Evolutionary conservation across 2,888 invertebrate species (phyloP), one percentile per base, ranked within the genome.

Genomic region (Laothoe populi): DNA sequence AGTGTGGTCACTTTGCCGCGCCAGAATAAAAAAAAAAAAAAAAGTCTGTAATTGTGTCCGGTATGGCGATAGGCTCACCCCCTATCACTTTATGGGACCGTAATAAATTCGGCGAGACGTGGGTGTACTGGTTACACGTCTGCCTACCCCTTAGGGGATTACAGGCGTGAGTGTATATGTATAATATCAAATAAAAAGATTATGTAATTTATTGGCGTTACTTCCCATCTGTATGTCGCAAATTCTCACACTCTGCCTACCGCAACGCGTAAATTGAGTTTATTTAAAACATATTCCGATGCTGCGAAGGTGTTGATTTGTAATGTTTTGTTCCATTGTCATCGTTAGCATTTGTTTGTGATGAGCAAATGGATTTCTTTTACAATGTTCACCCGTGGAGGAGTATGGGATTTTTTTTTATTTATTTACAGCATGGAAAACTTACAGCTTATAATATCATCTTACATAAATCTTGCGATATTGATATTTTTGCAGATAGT

Each of bases 221-320:
- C 35, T 53, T 35, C 11, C 1, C 4, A 42, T 4, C 59, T 24
- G 64, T 64, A 35, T 64, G 62, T 26, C 35, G 0, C n/a, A 35
- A 10, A n/a, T 44, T 53, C 38, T 49, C 58, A 31, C 35, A 61
- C 57, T 13, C 57, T 26, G 48, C 26, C 59, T 49, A 58, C 42
- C 40, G 53, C 45, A 61, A 23, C 35, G 63, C 60, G 60, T 48
- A 63, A 65, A 66, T 66, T 60, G 62, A 66, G 63, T 66, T 66
- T 65, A 63, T 66, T 66, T 63, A 57, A 62, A 64, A 61, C 64
- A 64, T 64, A 64, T 66, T 64, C 59, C n/a, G 45, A 40, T 58
- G 57, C 60, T 60, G 38, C 35, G 53, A 31, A 35, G 31, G 19
- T 53, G 11, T 31, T 31, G 31, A 31, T 49, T 53, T 35, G 53